Evolutionary conservation across 1,140 invertebrate genomes (phyloP).

Genomic region (Trichomalopsis sarcophagae): DNA sequence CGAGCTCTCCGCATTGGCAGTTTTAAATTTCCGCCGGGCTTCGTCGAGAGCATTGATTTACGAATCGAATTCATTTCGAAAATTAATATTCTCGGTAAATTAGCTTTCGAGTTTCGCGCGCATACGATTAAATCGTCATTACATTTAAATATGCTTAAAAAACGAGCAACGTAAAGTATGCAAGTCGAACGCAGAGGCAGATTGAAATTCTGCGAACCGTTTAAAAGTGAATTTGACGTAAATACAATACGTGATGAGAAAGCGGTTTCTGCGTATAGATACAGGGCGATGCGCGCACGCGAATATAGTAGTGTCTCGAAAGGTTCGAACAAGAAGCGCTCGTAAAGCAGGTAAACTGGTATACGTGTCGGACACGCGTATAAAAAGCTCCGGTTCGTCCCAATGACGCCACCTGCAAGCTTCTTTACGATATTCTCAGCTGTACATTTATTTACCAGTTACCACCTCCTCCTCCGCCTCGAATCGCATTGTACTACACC

Average conservation of each 20-base stretch:
- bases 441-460: constrained; percentile 47
- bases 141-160: too few species aligned
- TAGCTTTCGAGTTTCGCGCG: too few species aligned
- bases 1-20: too few species aligned
- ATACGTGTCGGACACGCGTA: constrained; percentile 57
- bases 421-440: constrained; percentile 58
- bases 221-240: background rate
- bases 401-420: constrained; percentile 59
- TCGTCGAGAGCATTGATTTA: too few species aligned
- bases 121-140: too few species aligned
- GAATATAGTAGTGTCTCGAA: constrained; percentile 11
- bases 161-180: too few species aligned
- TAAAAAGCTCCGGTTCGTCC: constrained; percentile 54
- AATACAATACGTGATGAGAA: background rate
- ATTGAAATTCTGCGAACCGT: background rate
- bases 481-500: background rate
- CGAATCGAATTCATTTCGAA: too few species aligned
- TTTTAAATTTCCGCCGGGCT: too few species aligned
- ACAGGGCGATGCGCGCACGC: constrained; percentile 20
- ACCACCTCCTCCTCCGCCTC: constrained; percentile 9
- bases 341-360: constrained; percentile 59
- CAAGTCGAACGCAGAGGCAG: too few species aligned
- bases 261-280: background rate
- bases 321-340: constrained; percentile 55
- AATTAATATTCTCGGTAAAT: too few species aligned